These are phyloP conservation scores for Rotaria sp. DNA, from an alignment of 2,888 invertebrate genomes.

Conservation along the genomic window DNA sequence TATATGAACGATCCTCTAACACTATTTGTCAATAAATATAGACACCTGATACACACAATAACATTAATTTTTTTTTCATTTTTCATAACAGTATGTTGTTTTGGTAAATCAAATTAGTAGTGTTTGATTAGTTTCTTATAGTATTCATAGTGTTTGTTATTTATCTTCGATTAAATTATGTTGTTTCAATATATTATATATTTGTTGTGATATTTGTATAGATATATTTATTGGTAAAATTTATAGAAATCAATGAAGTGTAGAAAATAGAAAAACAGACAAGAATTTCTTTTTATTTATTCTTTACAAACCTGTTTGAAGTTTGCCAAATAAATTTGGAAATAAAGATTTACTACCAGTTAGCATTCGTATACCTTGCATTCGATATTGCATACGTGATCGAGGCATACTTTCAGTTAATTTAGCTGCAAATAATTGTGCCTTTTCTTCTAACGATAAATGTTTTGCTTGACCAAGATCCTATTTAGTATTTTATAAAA, in stretches of 20 bases:
- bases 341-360: slow-evolving; percentile 55
- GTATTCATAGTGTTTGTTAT: background rate
- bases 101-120: slow-evolving; percentile 60
- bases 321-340: slow-evolving; percentile 25
- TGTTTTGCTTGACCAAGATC: slow-evolving; percentile 58
- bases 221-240: background rate
- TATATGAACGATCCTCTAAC: too few relatives aligned
- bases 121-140: slow-evolving; percentile 50
- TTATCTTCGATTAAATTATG: background rate
- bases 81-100: slow-evolving; percentile 59
- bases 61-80: slow-evolving; percentile 56
- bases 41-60: slow-evolving; percentile 58
- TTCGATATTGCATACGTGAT: slow-evolving; percentile 61
- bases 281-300: background rate
- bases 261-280: background rate
- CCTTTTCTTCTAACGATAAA: slow-evolving; percentile 59
- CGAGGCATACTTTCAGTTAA: slow-evolving; percentile 58
- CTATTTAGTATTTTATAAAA: slow-evolving; percentile 47
- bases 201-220: background rate
- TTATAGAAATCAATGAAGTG: background rate
- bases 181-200: background rate
- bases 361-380: slow-evolving; percentile 59
- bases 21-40: too few relatives aligned
- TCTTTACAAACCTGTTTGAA: background rate
- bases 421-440: slow-evolving; percentile 59